Percentiles rank a stretch among this genome's conserved stretches.
phyloP scores from a whole-genome alignment of 2,113 vertebrate species.

The Blennius ocellaris region DNA sequence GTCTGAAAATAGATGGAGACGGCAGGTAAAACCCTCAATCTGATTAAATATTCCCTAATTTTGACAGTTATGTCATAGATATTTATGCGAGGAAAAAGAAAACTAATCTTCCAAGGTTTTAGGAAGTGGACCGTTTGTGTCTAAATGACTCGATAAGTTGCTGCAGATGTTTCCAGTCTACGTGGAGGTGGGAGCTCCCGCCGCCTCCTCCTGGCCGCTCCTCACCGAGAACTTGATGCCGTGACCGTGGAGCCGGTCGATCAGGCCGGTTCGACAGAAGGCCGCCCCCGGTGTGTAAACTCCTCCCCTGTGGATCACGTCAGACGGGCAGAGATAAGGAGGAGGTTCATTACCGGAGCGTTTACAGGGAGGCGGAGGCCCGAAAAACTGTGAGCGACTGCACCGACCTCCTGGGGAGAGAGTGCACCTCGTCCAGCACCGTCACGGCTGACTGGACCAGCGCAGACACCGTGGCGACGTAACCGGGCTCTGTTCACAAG shows the following conservation, averaged over 20 bases:
- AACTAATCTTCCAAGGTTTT: too few relatives aligned
- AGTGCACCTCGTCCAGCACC: slow-evolving; percentile 84
- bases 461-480: slow-evolving; percentile 85
- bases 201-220: background rate
- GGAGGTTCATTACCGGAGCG: too few relatives aligned
- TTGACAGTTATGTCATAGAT: too few relatives aligned
- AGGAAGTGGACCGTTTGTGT: too few relatives aligned
- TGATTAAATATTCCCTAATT: too few relatives aligned
- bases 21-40: too few relatives aligned
- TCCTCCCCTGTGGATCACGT: slow-evolving; percentile 82
- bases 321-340: background rate
- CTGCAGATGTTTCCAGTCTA: too few relatives aligned
- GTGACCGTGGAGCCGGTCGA: slow-evolving; percentile 86
- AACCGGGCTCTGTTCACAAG: slow-evolving; percentile 83
- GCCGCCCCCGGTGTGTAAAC: slow-evolving; percentile 90
- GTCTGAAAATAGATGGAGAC: too few relatives aligned
- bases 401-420: slow-evolving; percentile 86
- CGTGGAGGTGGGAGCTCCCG: background rate
- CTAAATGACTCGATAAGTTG: too few relatives aligned
- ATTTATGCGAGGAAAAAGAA: too few relatives aligned
- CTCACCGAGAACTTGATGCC: slow-evolving; percentile 88
- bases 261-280: slow-evolving; percentile 88
- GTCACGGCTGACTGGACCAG: slow-evolving; percentile 90
- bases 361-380: background rate
- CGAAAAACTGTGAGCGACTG: background rate